Conservation (phyloP, 30 jellyfish, hydroid and myxozoan genomes). For the Turritopsis rubra region DNA sequence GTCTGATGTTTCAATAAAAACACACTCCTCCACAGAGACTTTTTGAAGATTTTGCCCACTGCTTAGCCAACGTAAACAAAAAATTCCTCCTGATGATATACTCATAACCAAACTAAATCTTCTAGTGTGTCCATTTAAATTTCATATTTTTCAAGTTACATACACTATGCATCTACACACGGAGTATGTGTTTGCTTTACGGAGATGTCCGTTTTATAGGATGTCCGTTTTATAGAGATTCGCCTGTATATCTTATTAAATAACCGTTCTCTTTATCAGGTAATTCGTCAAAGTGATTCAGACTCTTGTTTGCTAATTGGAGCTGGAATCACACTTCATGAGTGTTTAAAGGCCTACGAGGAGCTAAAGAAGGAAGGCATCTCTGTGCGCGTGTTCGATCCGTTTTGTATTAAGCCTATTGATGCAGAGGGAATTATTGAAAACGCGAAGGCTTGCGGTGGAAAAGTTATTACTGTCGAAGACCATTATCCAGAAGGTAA, state of each 20-base stretch:
- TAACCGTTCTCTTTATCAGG: constrained; percentile 22
- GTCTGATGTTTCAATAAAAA: too few relatives aligned
- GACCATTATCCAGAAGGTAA: constrained; percentile 97
- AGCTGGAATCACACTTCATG: constrained; percentile 89
- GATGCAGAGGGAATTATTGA: constrained; percentile 58
- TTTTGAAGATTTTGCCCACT: too few relatives aligned
- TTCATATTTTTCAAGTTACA: too few relatives aligned
- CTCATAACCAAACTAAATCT: too few relatives aligned
- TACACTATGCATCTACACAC: too few relatives aligned
- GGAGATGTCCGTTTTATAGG: too few relatives aligned
- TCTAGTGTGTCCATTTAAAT: too few relatives aligned
- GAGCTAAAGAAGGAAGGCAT: constrained; percentile 57
- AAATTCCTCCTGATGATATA: too few relatives aligned
- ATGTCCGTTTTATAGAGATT: too few relatives aligned
- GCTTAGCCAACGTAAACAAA: too few relatives aligned
- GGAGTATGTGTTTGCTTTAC: neutral
- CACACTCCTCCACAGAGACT: too few relatives aligned
- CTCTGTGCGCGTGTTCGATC: constrained; percentile 76
- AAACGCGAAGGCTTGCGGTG: constrained; percentile 90
- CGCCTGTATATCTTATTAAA: too few relatives aligned
- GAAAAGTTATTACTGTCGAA: constrained; percentile 81
- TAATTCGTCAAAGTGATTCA: constrained; percentile 68
- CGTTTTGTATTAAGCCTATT: constrained; percentile 80
- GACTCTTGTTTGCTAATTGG: constrained; percentile 78
- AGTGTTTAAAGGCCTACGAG: constrained; percentile 78